These are phyloP conservation scores for Caretta caretta DNA, from an alignment of 2,113 vertebrate species.

Conservation along the genomic window DNA sequence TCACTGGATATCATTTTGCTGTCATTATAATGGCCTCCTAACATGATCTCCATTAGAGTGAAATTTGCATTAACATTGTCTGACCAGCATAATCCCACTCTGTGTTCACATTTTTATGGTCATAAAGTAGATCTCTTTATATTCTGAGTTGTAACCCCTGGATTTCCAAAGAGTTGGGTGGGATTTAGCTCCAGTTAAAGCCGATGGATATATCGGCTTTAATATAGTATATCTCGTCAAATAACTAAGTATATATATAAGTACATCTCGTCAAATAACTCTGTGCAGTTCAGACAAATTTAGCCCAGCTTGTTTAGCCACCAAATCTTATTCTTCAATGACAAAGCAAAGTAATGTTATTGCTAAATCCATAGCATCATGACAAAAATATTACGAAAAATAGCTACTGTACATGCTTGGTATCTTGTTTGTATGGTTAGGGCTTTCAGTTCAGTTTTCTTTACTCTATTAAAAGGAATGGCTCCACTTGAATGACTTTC, in stretches of 20 bases:
- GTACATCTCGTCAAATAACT: fast-evolving
- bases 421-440: background rate
- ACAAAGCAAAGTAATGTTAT: background rate
- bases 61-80: constrained; percentile 7
- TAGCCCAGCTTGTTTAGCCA: background rate
- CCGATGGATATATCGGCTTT: no score
- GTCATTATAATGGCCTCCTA: constrained; percentile 44
- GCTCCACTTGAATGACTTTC: fast-evolving
- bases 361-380: background rate
- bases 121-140: background rate
- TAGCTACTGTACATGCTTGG: fast-evolving
- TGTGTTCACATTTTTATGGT: constrained; percentile 34
- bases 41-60: constrained; percentile 8
- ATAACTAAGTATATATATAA: no score
- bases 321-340: background rate
- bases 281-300: background rate
- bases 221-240: no score
- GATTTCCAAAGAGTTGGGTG: background rate
- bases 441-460: background rate
- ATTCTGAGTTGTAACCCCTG: background rate
- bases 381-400: background rate
- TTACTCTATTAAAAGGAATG: background rate
- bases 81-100: constrained; percentile 24
- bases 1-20: background rate
- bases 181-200: background rate